Percentiles rank a stretch among this genome's conserved stretches.
These are phyloP conservation scores for Anabacerthia variegaticeps DNA, from an alignment of 2,797 vertebrate genomes.

Conservation along the genomic window DNA sequence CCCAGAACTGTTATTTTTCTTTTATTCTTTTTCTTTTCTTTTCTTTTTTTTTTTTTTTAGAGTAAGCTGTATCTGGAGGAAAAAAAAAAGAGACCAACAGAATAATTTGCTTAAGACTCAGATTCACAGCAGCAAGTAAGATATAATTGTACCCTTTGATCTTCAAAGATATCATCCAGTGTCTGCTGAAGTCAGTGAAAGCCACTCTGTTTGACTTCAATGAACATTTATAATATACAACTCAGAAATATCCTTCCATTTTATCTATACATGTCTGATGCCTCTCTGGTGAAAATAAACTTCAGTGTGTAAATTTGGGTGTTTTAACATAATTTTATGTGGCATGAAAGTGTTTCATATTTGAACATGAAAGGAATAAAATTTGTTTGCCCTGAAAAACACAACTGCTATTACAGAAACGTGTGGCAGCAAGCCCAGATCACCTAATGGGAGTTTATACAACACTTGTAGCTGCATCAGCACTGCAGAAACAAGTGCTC, in stretches of 20 bases:
- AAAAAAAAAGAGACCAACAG: neutral
- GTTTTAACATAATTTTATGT: constrained; percentile 50
- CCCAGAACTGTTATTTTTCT: neutral
- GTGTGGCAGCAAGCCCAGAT: constrained; percentile 56
- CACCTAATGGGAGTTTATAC: constrained; percentile 52
- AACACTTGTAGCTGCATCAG: constrained; percentile 55
- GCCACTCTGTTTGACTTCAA: constrained; percentile 51
- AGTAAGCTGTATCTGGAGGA: neutral
- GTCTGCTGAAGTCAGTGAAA: constrained; percentile 62
- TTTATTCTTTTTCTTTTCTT: too few species aligned
- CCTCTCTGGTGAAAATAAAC: constrained; percentile 36
- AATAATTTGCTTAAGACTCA: constrained; percentile 56
- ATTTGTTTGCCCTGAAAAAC: constrained; percentile 31
- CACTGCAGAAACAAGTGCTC: constrained; percentile 35
- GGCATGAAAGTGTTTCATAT: constrained; percentile 51
- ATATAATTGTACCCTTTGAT: constrained; percentile 60
- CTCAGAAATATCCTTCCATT: constrained; percentile 45
- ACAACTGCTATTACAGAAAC: constrained; percentile 49
- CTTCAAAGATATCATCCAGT: constrained; percentile 63
- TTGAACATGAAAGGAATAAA: constrained; percentile 56
- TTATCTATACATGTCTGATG: constrained; percentile 27
- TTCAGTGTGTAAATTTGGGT: constrained; percentile 5
- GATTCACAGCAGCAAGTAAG: constrained; percentile 45
- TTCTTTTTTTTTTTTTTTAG: too few species aligned
- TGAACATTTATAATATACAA: constrained; percentile 30